Evolutionary conservation across 2,113 vertebrate species (phyloP), one percentile per base, ranked within the genome.

Genomic region (Hystrix cristata): DNA sequence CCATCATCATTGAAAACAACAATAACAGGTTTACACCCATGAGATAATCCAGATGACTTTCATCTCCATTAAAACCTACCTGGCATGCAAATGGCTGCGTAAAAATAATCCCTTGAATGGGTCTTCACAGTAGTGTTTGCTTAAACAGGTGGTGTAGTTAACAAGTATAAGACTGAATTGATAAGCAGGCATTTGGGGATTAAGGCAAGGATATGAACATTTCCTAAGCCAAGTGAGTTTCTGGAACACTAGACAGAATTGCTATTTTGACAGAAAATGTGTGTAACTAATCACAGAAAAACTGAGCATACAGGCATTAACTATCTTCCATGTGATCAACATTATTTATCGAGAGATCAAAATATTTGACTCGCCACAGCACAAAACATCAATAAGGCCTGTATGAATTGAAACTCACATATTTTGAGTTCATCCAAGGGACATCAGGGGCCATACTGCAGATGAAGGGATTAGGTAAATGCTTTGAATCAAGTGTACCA

Each of bases 41-140:
- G 71, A 92, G 76, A 92, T 72, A 95, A 94, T 55, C 48, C 87
- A 94, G 87, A 91, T 79, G 46, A 82, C 15, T 83, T 87, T 90
- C 31, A 51, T 90, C 69, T 79, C 82, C 62, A 72, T 71, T 92
- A 38, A 96, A 87, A 84, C 23, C 72, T 88, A 78, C 53, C 51
- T 84, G 60, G 83, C 31, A 1, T 65, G 51, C 46, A 91, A 94
- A 84, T 10, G 71, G 43, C 79, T 94, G 13, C 69, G 51, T 59
- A 69, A 85, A 92, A 95, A 81, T 38, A 93, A 60, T n/a, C 79
- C 51, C 67, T 69, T 62, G 51, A 88, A 59, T 79, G 57, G 53
- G 86, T 78, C 43, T 67, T 60, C 21, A 31, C 48, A 29, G 31
- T 48, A 65, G 19, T 55, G 84, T 82, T 90, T 92, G 78, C 71